Evolutionary conservation across 30 jellyfish, hydroid and myxozoan species (phyloP), one percentile per base, ranked within the genome.

Genomic region (Pelagia noctiluca): DNA sequence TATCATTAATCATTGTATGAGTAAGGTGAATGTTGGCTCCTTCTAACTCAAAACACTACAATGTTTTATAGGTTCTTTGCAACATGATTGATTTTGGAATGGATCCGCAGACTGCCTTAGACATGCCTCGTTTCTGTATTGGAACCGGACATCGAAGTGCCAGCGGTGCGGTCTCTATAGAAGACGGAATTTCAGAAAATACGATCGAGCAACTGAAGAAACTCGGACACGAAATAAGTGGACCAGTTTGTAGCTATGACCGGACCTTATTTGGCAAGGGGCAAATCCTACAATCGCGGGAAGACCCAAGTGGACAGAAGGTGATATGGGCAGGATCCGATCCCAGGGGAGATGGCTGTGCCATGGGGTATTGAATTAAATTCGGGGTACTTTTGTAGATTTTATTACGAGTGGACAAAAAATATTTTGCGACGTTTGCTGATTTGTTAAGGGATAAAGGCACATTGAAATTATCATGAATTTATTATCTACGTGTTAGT

Each of bases 291-390:
- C 96, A 50, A n/a, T 69, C 35, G 18, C 47, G 80, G 36, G 54
- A 70, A 34, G 96, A 87, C 46, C 25, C 54, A n/a, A 32, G 35
- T 0, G 97, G 94, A 1, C 85, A 52, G 25, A 48, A 78, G 34
- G 97, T 93, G 0, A 33, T 93, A n/a, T 93, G 97, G 98, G 95
- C 95, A 0, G 98, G 98, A 18, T 93, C 98, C 18, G 98, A 93
- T 19, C 91, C 97, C 35, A 79, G 98, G 52, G 85, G 90, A 0
- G 98, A 93, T 87, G 98, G 98, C 3, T 80, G 97, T 78, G 98
- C 96, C 0, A 73, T 86, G 3, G 98, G 98, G 13, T 93, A 87
- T 52, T 93, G 60, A 87, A n/a, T n/a, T n/a, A n/a, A n/a, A n/a
- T n/a, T n/a, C n/a, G n/a, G n/a, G n/a, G n/a, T n/a, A n/a, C n/a